Conservation (phyloP, 1,140 invertebrate genomes). For the Matsumurasca onukii region DNA sequence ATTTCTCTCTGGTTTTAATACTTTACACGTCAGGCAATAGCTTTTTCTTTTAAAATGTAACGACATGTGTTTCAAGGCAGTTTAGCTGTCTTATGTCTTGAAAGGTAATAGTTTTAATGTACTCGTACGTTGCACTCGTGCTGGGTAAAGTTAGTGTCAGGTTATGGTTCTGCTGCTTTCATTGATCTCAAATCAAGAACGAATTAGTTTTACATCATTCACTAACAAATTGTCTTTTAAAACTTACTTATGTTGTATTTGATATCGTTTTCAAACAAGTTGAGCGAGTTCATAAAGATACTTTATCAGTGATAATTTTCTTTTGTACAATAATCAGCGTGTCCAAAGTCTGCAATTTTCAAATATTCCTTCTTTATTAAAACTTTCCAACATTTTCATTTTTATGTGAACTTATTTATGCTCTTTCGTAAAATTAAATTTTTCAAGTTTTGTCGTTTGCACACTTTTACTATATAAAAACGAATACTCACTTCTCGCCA, state of each 20-base stretch:
- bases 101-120: not conserved
- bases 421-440: no score
- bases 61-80: no score
- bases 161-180: conserved; percentile 32
- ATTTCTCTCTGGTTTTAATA: not conserved
- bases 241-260: not conserved
- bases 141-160: conserved; percentile 29
- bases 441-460: not conserved
- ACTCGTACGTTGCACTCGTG: not conserved
- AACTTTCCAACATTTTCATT: no score
- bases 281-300: no score
- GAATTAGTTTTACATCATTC: conserved; percentile 19
- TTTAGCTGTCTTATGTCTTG: no score
- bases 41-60: not conserved
- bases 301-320: no score
- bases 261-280: not conserved
- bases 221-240: not conserved
- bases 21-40: not conserved
- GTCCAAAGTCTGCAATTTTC: no score
- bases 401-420: no score
- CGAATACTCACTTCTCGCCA: conserved; percentile 65
- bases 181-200: conserved; percentile 4
- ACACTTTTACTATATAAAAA: not conserved
- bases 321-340: no score
- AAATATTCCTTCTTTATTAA: no score